These are phyloP conservation scores for Drosophila mettleri DNA, from an alignment of 2,888 invertebrate genomes.

Conservation along the genomic window DNA sequence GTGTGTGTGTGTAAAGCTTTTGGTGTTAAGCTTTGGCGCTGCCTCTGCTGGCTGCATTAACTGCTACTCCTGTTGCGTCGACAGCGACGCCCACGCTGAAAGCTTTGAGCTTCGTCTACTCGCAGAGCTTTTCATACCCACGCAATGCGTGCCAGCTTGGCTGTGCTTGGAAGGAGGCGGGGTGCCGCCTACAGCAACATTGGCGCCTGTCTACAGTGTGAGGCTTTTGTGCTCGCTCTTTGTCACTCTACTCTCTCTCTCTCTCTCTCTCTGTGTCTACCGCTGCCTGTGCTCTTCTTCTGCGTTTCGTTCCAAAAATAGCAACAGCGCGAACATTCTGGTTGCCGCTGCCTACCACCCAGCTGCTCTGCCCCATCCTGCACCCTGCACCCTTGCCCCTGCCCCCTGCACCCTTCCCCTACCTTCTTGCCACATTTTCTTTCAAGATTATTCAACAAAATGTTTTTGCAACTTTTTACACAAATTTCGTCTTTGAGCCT, in stretches of 20 bases:
- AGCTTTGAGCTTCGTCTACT: constrained; percentile 38
- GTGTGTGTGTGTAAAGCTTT: constrained; percentile 48
- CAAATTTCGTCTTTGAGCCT: constrained; percentile 46
- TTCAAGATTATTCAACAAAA: constrained; percentile 42
- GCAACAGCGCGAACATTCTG: constrained; percentile 60
- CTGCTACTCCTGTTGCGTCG: constrained; percentile 67
- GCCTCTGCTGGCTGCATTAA: constrained; percentile 19
- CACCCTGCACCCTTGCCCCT: not conserved
- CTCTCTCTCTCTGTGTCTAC: not conserved
- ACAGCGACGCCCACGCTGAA: constrained; percentile 61
- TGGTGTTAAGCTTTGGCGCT: constrained; percentile 42
- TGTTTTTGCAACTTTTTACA: constrained; percentile 40
- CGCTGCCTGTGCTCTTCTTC: constrained; percentile 1
- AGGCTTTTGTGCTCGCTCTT: constrained; percentile 17
- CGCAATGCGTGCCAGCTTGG: constrained; percentile 16
- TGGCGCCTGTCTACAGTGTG: constrained; percentile 40
- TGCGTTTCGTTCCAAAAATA: constrained; percentile 60
- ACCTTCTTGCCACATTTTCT: constrained; percentile 20
- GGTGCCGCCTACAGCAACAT: constrained; percentile 33
- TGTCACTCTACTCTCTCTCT: not conserved
- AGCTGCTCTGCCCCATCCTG: not conserved
- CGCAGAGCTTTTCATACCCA: constrained; percentile 61
- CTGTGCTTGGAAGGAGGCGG: constrained; percentile 1
- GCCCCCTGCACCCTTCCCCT: not conserved
- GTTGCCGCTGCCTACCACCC: constrained; percentile 10